phyloP scores from a whole-genome alignment of 2,113 vertebrate species.

The Sander vitreus region DNA sequence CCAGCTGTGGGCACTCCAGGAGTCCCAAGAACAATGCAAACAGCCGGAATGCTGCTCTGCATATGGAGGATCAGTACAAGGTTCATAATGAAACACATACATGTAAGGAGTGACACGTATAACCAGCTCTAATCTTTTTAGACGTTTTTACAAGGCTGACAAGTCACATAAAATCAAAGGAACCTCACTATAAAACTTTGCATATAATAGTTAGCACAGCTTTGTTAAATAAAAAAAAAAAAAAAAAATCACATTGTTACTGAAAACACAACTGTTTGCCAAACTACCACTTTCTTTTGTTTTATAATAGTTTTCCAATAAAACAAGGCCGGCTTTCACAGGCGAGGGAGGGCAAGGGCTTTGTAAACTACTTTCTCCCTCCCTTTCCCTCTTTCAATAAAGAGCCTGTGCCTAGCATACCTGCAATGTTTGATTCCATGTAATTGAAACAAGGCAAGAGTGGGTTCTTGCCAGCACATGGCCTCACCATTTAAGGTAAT shows the following conservation, averaged over 20 bases:
- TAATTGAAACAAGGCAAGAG: constrained; percentile 86
- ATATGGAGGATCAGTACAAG: constrained; percentile 35
- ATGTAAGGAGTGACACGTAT: constrained; percentile 65
- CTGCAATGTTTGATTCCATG: constrained; percentile 84
- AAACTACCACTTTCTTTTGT: constrained; percentile 77
- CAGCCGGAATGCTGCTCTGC: constrained; percentile 28
- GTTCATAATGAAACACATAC: constrained; percentile 70
- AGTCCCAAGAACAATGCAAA: constrained; percentile 51
- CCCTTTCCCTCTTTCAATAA: constrained; percentile 67
- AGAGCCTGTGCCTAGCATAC: constrained; percentile 78
- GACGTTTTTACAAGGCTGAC: constrained; percentile 79
- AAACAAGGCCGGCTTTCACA: constrained; percentile 69
- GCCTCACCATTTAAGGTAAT: constrained; percentile 87
- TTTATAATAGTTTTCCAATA: constrained; percentile 74
- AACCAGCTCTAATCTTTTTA: constrained; percentile 72
- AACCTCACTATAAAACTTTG: constrained; percentile 67
- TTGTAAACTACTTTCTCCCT: constrained; percentile 63
- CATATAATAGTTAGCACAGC: constrained; percentile 68
- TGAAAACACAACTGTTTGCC: constrained; percentile 69
- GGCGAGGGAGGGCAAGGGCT: constrained; percentile 61
- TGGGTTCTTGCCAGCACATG: constrained; percentile 78
- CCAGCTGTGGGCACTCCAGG: constrained; percentile 62
- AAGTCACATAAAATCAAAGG: constrained; percentile 78
- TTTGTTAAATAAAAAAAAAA: constrained; percentile 53
- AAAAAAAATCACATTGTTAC: constrained; percentile 69